These are phyloP conservation scores for Unio pictorum DNA, from an alignment of 2,888 invertebrate genomes.

Conservation along the genomic window DNA sequence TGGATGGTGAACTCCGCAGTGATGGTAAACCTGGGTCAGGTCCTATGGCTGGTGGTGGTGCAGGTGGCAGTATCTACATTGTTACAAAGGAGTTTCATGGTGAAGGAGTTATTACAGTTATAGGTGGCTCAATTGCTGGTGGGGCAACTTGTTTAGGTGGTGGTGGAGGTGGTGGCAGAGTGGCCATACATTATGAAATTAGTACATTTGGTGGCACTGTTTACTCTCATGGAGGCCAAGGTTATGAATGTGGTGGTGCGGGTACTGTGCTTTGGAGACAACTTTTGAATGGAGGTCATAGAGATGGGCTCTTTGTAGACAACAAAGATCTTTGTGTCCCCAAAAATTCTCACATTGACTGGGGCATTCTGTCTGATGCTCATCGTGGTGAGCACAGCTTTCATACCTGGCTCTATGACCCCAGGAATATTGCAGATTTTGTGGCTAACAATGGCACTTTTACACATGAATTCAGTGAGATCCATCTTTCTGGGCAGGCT, in stretches of 20 bases:
- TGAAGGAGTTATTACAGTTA: constrained; percentile 34
- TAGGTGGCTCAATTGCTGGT: constrained; percentile 34
- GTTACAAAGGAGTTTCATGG: constrained; percentile 31
- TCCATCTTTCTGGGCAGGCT: constrained; percentile 46
- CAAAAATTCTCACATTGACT: constrained; percentile 34
- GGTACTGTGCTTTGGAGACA: constrained; percentile 42
- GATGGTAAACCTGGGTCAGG: constrained; percentile 41
- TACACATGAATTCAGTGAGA: constrained; percentile 7
- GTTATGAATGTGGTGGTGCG: constrained; percentile 58
- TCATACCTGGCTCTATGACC: constrained; percentile 53
- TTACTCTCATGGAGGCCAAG: constrained; percentile 42
- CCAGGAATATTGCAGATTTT: neutral
- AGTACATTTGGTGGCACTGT: constrained; percentile 35
- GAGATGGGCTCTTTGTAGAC: constrained; percentile 39
- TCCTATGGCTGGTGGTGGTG: constrained; percentile 50
- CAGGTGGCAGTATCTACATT: constrained; percentile 55
- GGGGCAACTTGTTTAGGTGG: constrained; percentile 43
- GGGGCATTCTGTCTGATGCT: constrained; percentile 35
- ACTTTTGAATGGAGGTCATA: constrained; percentile 10
- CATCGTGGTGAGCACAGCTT: constrained; percentile 51
- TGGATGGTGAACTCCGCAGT: constrained; percentile 38
- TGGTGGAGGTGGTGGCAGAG: constrained; percentile 57
- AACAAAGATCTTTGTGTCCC: constrained; percentile 48
- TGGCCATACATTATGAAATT: constrained; percentile 44
- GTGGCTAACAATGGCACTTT: too few species aligned